Evolutionary conservation across 1,140 invertebrate genomes (phyloP), one percentile per base, ranked within the genome.

Genomic region (Pseudobourletiella spinata): DNA sequence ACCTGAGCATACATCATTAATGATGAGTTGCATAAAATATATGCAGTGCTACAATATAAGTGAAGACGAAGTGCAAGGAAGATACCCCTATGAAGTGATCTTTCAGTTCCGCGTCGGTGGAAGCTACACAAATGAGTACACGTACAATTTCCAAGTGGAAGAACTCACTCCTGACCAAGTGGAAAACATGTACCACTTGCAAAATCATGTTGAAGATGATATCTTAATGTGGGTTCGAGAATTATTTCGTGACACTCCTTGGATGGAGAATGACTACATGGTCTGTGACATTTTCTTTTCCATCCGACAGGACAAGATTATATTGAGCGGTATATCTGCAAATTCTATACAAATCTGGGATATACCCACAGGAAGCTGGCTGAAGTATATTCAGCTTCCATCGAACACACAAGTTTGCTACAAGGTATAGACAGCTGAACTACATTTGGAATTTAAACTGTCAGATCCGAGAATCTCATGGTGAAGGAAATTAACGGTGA

Each of bases 11-110:
- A n/a, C n/a, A n/a, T n/a, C n/a, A n/a, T n/a, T n/a, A n/a, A n/a
- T n/a, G n/a, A n/a, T n/a, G n/a, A n/a, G n/a, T n/a, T n/a, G n/a
- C n/a, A n/a, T n/a, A n/a, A n/a, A n/a, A n/a, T n/a, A n/a, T n/a
- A n/a, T n/a, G n/a, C n/a, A 30, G 28, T n/a, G 25, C 30, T 39
- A 57, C 15, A 57, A 57, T 20, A 57, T 35, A 28, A n/a, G 29
- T n/a, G 28, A 16, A n/a, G 54, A 57, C 3, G 32, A 11, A 11
- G n/a, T 39, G 8, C 8, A 48, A 8, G 44, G 44, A 22, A 48
- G 22, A 18, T 14, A 48, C 14, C 44, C 6, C 6, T 48, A 18
- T 22, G 44, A 48, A 48, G 20, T 48, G 4, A 15, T 48, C 6
- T 18, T 18, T 22, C 11, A 48, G 22, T 18, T 48, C 18, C 44